Percentiles rank a stretch among this genome's conserved stretches.
Evolutionary conservation across 1,140 invertebrate genomes (phyloP).

Genomic region (Acromyrmex charruanus): DNA sequence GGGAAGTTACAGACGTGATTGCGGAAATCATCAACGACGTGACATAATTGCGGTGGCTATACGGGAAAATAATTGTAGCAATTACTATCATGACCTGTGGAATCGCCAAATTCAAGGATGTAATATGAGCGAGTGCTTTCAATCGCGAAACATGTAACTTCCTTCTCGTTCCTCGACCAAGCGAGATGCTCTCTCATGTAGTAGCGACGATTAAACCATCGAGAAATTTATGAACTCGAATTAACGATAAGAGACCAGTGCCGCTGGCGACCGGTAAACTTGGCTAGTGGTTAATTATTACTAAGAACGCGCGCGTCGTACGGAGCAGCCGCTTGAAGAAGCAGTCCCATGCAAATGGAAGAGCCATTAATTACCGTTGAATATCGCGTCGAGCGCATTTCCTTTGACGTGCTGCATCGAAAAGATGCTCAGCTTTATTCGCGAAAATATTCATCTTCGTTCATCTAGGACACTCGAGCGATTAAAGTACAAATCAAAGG

Average conservation of each 20-base stretch:
- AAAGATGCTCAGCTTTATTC: constrained; percentile 41
- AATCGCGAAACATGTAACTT: constrained; percentile 40
- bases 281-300: constrained; percentile 52
- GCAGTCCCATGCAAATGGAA: constrained; percentile 39
- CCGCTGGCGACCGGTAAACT: constrained; percentile 47
- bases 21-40: constrained; percentile 44
- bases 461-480: background rate
- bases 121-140: constrained; percentile 2
- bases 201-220: constrained; percentile 33
- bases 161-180: background rate
- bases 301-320: background rate
- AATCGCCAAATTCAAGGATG: background rate
- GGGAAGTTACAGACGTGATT: constrained; percentile 35
- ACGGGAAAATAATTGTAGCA: constrained; percentile 37
- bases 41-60: constrained; percentile 3
- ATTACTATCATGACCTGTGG: constrained; percentile 10
- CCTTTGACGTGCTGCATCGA: constrained; percentile 3
- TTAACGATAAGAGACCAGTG: constrained; percentile 45
- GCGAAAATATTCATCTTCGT: constrained; percentile 18
- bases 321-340: constrained; percentile 2
- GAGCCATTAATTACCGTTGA: constrained; percentile 48
- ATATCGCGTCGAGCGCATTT: background rate
- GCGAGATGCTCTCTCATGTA: background rate
- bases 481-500: background rate
- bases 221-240: constrained; percentile 56